These are phyloP conservation scores for Brachyalestes nurse DNA, from an alignment of 2,797 vertebrate species.

Conservation along the genomic window DNA sequence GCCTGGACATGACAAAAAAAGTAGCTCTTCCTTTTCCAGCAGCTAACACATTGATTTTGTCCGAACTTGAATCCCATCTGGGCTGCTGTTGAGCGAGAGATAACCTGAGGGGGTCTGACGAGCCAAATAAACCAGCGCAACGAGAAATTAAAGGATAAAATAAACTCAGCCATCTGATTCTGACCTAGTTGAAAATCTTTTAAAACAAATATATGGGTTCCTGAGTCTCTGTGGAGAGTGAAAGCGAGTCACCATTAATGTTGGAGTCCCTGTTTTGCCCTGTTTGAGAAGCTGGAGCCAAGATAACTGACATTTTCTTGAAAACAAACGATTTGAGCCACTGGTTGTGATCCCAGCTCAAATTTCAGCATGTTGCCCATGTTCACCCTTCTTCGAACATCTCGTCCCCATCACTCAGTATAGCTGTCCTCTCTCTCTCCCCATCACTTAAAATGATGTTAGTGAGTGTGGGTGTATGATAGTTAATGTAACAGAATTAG, in stretches of 20 bases:
- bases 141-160: slow-evolving; percentile 16
- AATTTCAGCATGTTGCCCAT: background rate
- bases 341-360: background rate
- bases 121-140: slow-evolving; percentile 20
- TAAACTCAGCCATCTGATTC: slow-evolving; percentile 5
- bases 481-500: no score
- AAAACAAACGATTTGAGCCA: background rate
- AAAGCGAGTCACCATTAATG: background rate
- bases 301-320: no score
- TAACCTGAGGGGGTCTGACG: slow-evolving; percentile 12
- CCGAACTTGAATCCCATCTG: background rate
- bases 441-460: no score
- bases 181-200: slow-evolving; percentile 22
- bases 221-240: background rate
- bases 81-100: slow-evolving; percentile 16
- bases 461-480: no score
- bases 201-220: slow-evolving; percentile 15
- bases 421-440: no score
- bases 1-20: no score
- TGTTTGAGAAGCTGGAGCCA: background rate
- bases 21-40: no score
- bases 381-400: no score
- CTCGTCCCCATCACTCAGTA: no score
- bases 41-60: background rate
- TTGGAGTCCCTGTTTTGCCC: background rate